Percentiles rank a stretch among this genome's conserved stretches.
Conservation (phyloP, 92 coral and sea anemone species). For the Palythoa caribaeorum region DNA sequence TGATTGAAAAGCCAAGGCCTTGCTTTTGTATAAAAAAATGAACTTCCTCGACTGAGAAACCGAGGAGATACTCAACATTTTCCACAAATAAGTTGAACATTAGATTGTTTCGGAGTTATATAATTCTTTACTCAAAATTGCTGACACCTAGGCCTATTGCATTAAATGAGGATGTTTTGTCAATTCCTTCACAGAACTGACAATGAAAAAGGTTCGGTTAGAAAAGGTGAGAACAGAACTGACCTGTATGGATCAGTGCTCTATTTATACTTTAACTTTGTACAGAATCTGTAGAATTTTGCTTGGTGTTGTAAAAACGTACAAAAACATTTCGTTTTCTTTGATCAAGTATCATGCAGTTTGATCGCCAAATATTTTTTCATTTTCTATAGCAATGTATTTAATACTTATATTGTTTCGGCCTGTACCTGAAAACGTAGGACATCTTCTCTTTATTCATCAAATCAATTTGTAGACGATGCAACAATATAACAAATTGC, state of each 20-base stretch:
- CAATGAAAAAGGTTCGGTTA: not conserved
- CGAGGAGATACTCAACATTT: not conserved
- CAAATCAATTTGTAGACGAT: constrained; percentile 16
- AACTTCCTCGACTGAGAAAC: not conserved
- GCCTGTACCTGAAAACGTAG: not conserved
- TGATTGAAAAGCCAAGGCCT: not conserved
- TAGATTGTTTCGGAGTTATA: no score
- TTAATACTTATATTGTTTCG: not conserved
- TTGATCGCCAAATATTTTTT: not conserved
- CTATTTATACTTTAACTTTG: not conserved
- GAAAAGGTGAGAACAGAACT: not conserved
- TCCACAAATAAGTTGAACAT: not conserved
- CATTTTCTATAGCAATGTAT: not conserved
- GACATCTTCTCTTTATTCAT: not conserved
- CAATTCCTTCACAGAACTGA: no score
- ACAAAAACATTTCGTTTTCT: no score
- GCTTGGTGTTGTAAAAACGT: not conserved
- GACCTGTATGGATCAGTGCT: not conserved
- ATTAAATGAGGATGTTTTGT: no score
- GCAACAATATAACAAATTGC: not conserved
- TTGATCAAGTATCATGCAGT: no score
- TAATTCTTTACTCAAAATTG: not conserved
- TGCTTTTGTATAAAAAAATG: not conserved
- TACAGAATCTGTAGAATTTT: not conserved
- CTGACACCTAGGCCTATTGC: not conserved